Evolutionary conservation across 2,888 invertebrate genomes (phyloP).

Genomic region (Chirona hameri): DNA sequence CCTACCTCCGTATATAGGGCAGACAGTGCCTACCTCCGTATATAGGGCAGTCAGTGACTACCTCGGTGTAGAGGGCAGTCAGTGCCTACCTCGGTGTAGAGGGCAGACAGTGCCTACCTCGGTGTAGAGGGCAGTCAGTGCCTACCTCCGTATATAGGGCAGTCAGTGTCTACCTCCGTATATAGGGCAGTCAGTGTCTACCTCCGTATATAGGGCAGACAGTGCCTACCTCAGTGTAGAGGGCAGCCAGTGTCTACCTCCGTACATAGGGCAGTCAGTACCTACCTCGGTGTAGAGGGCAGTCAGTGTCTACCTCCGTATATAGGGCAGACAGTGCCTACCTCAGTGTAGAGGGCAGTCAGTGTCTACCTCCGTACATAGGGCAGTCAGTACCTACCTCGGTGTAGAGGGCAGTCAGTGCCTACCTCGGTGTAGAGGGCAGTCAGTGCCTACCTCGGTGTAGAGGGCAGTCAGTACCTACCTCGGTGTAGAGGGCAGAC

Average conservation of each 20-base stretch:
- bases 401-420: constrained; percentile 42
- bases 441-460: constrained; percentile 44
- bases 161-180: constrained; percentile 44
- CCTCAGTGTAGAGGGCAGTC: constrained; percentile 43
- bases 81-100: constrained; percentile 44
- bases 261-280: constrained; percentile 42
- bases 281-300: constrained; percentile 44
- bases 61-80: constrained; percentile 43
- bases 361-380: constrained; percentile 44
- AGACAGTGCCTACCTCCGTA: constrained; percentile 44
- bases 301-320: constrained; percentile 44
- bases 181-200: constrained; percentile 42
- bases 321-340: constrained; percentile 42
- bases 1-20: constrained; percentile 44
- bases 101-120: constrained; percentile 43
- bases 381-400: constrained; percentile 43
- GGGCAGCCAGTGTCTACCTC: constrained; percentile 43
- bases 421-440: constrained; percentile 44
- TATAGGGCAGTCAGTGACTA: constrained; percentile 42
- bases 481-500: constrained; percentile 43
- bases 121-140: constrained; percentile 42
- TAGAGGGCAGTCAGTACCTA: constrained; percentile 42
- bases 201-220: constrained; percentile 43
- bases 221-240: constrained; percentile 44
- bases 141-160: constrained; percentile 44